Conservation (phyloP, 2,888 invertebrate genomes). For the Imbricaverruca yamaguchii region DNA sequence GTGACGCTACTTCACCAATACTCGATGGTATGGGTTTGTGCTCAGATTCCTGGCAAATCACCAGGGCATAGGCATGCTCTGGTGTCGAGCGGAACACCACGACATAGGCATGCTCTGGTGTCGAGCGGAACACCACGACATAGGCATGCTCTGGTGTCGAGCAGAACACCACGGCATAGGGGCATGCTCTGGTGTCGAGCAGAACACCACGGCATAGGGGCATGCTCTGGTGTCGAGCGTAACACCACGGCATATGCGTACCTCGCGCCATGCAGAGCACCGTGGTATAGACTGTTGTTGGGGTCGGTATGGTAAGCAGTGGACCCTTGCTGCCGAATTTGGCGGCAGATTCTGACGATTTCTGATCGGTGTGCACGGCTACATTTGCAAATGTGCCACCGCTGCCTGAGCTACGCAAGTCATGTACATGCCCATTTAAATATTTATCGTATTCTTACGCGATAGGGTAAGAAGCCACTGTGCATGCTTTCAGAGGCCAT, state of each 20-base stretch:
- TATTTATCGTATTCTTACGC: slow-evolving; percentile 19
- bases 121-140: background rate
- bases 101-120: too few species aligned
- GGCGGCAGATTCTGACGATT: background rate
- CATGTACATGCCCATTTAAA: background rate
- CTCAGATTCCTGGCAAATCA: too few species aligned
- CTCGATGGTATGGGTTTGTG: too few species aligned
- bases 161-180: too few species aligned
- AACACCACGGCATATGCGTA: background rate
- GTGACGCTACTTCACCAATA: too few species aligned
- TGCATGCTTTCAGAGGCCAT: background rate
- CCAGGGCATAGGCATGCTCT: too few species aligned
- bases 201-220: too few species aligned
- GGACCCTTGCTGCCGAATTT: background rate
- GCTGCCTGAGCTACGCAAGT: background rate
- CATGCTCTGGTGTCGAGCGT: too few species aligned
- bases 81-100: too few species aligned
- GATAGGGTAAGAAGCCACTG: background rate
- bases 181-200: background rate
- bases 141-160: too few species aligned
- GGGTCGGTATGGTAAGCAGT: background rate
- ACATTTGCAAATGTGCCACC: slow-evolving; percentile 11
- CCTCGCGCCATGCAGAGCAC: too few species aligned
- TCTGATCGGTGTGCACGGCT: background rate
- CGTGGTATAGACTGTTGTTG: too few species aligned